Evolutionary conservation across 2,113 vertebrate genomes (phyloP), one percentile per base, ranked within the genome.

Genomic region (Ploceus nigricollis): DNA sequence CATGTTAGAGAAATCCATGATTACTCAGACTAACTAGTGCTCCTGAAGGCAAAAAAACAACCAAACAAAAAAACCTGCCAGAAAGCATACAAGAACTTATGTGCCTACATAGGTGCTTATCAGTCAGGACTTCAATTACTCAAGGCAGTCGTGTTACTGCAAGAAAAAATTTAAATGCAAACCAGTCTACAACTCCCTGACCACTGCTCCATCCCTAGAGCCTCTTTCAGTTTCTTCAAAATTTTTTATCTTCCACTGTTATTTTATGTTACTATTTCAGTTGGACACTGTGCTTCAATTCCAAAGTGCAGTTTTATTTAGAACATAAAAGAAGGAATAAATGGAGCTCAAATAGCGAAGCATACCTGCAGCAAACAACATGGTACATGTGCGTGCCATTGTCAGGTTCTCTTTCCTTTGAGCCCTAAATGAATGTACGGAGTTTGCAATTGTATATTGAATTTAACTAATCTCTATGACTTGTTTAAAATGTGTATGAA

Each of bases 121-220:
- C 19, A 51, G 12, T 35, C 28, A 45, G 19, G 17, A 54, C 5
- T 70, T 71, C 50, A 68, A 13, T 48, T 56, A 70, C n/a, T 64
- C 50, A 44, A 9, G 13, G 8, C 3, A 53, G 10, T 40, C 13
- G 1, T 25, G 40, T 23, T 47, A 23, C 6, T 39, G 9, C 24
- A 89, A 48, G 48, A 66, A 66, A 76, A 81, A 44, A 37, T 13
- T 13, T 68, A 66, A 57, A 45, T 35, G 25, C 7, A 89, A 42
- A 31, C 3, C 4, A 35, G 9, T 17, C 24, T 82, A 54, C 15
- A 88, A 18, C 40, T 61, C n/a, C 11, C 23, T 75, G 12, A 11
- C 11, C 4, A 27, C 16, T 13, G 7, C 7, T 4, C 3, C 37
- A 30, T 3, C 6, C 5, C 17, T 2, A 2, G 66, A 30, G 1